These are phyloP conservation scores for Dendrophyllia cribrosa DNA, from an alignment of 64 coral and sea anemone species.

Conservation along the genomic window DNA sequence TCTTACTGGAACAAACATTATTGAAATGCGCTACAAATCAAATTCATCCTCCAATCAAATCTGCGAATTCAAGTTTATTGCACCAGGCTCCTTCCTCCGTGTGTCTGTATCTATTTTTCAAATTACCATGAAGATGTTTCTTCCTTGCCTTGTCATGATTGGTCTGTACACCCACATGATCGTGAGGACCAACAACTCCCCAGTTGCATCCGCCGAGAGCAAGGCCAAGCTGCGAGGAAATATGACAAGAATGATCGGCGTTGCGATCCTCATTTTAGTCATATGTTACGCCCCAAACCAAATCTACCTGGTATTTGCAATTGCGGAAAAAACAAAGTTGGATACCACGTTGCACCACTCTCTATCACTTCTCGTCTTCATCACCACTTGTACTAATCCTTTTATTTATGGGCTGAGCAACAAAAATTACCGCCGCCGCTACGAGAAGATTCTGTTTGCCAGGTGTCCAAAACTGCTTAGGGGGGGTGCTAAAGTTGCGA, in stretches of 20 bases:
- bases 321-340: not conserved
- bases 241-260: conserved; percentile 51
- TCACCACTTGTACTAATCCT: conserved; percentile 53
- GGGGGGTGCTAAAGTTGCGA: not conserved
- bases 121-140: not conserved
- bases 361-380: conserved; percentile 14
- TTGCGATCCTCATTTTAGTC: conserved; percentile 14
- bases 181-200: not conserved
- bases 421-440: conserved; percentile 35
- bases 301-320: not conserved
- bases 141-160: conserved; percentile 34
- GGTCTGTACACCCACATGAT: conserved; percentile 50
- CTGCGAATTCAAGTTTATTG: not conserved
- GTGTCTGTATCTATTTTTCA: not conserved
- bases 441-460: not conserved
- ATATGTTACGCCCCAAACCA: conserved; percentile 57
- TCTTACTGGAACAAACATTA: not conserved
- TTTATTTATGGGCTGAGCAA: conserved; percentile 65
- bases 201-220: not conserved
- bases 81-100: not conserved
- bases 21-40: not conserved
- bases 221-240: conserved; percentile 15
- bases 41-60: too few species aligned
- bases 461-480: not conserved
- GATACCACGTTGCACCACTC: conserved; percentile 17